A percentile compares a stretch with the other conserved stretches of the same genome.
Conservation (phyloP, 2,888 invertebrate genomes). For the Nipponacmea schrenckii region DNA sequence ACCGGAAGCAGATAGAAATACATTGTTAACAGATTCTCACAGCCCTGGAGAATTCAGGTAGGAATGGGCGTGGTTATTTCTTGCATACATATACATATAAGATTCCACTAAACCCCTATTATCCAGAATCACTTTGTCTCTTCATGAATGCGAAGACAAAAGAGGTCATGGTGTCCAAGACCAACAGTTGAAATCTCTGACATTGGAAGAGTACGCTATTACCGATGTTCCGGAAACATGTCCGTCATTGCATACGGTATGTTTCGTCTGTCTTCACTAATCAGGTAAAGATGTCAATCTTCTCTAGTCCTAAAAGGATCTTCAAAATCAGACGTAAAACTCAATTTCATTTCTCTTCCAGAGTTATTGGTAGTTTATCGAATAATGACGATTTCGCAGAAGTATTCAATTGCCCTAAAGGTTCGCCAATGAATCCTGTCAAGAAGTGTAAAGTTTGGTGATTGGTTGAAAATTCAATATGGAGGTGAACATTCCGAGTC, state of each 20-base stretch:
- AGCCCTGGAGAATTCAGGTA: conserved; percentile 81
- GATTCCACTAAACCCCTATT: no score
- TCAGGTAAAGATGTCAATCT: not conserved
- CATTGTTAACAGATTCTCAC: conserved; percentile 93
- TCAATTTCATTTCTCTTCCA: conserved; percentile 19
- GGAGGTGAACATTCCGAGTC: conserved; percentile 4
- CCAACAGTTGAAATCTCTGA: no score
- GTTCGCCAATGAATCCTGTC: conserved; percentile 34
- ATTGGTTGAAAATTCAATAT: conserved; percentile 10
- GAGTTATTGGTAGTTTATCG: conserved; percentile 41
- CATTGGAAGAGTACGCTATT: no score
- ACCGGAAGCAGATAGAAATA: conserved; percentile 79
- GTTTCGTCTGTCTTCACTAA: not conserved
- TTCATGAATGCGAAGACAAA: no score
- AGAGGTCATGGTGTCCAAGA: no score
- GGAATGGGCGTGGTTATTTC: not conserved
- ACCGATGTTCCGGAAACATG: no score
- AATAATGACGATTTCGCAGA: conserved; percentile 39
- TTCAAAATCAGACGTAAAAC: not conserved
- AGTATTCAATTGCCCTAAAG: conserved; percentile 36
- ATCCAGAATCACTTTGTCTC: no score
- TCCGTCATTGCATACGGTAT: not conserved
- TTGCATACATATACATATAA: no score
- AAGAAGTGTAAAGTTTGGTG: conserved; percentile 40
- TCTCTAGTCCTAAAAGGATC: no score